Conservation (phyloP, 2,113 vertebrate genomes). For the Paradisaea rubra region DNA sequence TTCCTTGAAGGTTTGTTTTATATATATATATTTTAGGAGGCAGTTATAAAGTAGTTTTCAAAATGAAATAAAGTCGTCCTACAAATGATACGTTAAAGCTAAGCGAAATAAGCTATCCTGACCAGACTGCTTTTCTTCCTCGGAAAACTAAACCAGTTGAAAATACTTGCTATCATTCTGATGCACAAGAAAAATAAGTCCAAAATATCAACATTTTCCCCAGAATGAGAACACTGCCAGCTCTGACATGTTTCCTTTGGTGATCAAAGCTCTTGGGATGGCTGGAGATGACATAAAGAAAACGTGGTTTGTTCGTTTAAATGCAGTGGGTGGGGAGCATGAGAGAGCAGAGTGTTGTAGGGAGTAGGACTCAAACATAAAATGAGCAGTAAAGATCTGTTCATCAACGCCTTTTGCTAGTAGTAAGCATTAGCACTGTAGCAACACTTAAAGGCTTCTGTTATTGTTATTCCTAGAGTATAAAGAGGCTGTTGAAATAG, state of each 20-base stretch:
- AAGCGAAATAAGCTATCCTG: background rate
- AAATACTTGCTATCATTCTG: background rate
- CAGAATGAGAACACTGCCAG: constrained; percentile 10
- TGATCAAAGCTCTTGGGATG: constrained; percentile 43
- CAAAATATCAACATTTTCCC: constrained; percentile 3
- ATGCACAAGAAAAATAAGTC: constrained; percentile 8
- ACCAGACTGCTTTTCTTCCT: background rate
- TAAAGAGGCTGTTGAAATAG: background rate
- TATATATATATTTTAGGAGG: background rate
- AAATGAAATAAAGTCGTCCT: background rate
- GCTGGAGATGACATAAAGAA: constrained; percentile 33
- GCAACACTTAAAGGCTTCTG: background rate
- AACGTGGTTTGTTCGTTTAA: constrained; percentile 54
- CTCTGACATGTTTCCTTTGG: background rate
- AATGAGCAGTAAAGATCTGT: background rate
- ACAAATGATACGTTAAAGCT: background rate
- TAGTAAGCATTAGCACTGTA: background rate
- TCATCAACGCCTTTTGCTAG: background rate
- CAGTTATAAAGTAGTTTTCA: background rate
- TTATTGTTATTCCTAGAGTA: background rate
- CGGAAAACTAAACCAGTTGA: background rate
- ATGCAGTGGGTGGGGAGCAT: constrained; percentile 41
- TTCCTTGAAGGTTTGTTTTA: background rate
- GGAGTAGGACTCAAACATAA: background rate
- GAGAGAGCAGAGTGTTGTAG: background rate